Evolutionary conservation across 2,113 vertebrate genomes (phyloP).

Genomic region (Marmota flaviventris): DNA sequence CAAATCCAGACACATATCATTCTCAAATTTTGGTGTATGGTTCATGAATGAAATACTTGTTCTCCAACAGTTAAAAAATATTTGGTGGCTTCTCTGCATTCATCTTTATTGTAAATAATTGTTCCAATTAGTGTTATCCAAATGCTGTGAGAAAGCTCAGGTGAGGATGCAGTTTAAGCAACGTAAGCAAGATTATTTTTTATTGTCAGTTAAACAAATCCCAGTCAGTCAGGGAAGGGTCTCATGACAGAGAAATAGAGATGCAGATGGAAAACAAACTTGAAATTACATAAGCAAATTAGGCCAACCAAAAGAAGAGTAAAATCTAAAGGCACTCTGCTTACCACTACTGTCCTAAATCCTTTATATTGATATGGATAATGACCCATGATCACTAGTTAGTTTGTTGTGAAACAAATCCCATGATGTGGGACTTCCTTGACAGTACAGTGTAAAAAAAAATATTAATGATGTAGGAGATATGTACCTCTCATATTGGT

Average conservation of each 20-base stretch:
- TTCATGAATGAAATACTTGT: conserved; percentile 57
- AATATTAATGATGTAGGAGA: background rate
- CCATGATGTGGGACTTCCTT: background rate
- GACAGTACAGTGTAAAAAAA: background rate
- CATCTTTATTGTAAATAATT: conserved; percentile 72
- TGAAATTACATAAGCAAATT: background rate
- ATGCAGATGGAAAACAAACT: conserved; percentile 50
- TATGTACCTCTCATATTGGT: background rate
- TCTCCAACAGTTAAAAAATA: conserved; percentile 46
- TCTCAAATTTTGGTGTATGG: conserved; percentile 28
- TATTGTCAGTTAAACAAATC: conserved; percentile 53
- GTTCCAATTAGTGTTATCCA: conserved; percentile 65
- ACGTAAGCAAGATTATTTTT: conserved; percentile 70
- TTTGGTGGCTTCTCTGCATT: conserved; percentile 4
- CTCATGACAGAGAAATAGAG: background rate
- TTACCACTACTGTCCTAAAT: conserved; percentile 24
- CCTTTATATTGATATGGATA: conserved; percentile 52
- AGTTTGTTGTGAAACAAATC: conserved; percentile 43
- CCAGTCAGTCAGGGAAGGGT: conserved; percentile 46
- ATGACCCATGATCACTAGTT: background rate
- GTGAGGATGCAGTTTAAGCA: conserved; percentile 69
- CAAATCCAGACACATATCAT: conserved; percentile 53
- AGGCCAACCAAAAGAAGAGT: background rate
- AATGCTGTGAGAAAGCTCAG: background rate
- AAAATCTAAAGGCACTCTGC: background rate